Conservation (phyloP, 2,888 invertebrate genomes). For the Drosophila siamana region DNA sequence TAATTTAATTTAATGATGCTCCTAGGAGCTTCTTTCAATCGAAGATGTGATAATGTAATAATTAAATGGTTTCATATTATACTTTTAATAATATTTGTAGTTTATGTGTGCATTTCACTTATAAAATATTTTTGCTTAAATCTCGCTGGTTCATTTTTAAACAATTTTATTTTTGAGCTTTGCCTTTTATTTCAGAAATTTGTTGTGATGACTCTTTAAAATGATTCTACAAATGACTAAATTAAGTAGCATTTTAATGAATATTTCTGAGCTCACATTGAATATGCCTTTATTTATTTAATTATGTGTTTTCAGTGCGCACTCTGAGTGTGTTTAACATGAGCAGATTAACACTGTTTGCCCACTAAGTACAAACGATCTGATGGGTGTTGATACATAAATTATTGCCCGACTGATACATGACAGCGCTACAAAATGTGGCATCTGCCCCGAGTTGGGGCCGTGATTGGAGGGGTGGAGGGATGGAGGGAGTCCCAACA, state of each 20-base stretch:
- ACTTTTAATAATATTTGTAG: too few relatives aligned
- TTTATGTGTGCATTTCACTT: too few relatives aligned
- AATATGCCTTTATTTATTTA: constrained; percentile 4
- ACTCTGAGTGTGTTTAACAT: background rate
- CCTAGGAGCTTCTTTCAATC: too few relatives aligned
- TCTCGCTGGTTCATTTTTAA: too few relatives aligned
- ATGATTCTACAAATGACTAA: background rate
- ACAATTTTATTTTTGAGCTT: too few relatives aligned
- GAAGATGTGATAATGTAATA: too few relatives aligned
- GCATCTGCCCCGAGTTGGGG: constrained; percentile 20
- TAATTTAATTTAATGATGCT: too few relatives aligned
- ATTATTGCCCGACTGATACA: constrained; percentile 63
- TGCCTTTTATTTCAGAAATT: too few relatives aligned
- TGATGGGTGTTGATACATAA: constrained; percentile 61
- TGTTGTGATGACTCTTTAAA: background rate
- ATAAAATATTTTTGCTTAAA: too few relatives aligned
- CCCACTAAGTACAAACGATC: constrained; percentile 29
- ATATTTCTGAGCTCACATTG: too few relatives aligned
- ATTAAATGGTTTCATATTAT: too few relatives aligned
- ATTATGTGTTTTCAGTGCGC: background rate
- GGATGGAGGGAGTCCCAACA: constrained; percentile 11
- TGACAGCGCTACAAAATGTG: constrained; percentile 71
- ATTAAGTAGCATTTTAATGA: background rate
- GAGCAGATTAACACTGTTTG: constrained; percentile 4
- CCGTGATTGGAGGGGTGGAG: background rate